Conservation (phyloP, 1,140 invertebrate species). For the Dendroctonus valens region DNA sequence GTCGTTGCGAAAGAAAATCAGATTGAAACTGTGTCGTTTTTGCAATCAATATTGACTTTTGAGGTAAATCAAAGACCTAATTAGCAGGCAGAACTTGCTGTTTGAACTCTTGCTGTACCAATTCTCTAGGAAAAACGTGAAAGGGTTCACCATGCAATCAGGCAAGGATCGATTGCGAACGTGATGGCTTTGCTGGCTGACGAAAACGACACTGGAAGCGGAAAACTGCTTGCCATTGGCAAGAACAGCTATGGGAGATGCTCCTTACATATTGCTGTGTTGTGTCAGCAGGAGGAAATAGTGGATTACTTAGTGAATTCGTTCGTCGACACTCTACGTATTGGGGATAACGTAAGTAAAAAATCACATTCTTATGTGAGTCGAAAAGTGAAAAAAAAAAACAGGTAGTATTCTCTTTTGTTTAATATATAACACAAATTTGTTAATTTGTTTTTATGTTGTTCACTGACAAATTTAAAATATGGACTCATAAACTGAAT, state of each 20-base stretch:
- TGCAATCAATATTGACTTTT: constrained; percentile 67
- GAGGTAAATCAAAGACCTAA: constrained; percentile 49
- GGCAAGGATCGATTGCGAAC: constrained; percentile 61
- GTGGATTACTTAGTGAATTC: constrained; percentile 69
- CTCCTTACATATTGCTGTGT: constrained; percentile 77
- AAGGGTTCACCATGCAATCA: constrained; percentile 71
- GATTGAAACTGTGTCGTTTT: constrained; percentile 63
- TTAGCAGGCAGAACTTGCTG: background rate
- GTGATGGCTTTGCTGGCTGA: constrained; percentile 61
- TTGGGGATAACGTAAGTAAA: constrained; percentile 80
- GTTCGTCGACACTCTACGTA: constrained; percentile 69
- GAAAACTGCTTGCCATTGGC: constrained; percentile 66
- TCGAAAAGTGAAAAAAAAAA: no score
- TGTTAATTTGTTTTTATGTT: no score
- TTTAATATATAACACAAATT: no score
- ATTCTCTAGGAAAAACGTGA: constrained; percentile 64
- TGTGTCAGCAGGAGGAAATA: constrained; percentile 75
- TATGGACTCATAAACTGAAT: no score
- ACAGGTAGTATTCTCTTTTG: no score
- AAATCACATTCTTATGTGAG: no score
- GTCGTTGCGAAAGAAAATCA: constrained; percentile 64
- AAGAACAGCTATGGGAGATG: constrained; percentile 72
- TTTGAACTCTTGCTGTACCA: background rate
- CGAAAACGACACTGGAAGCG: constrained; percentile 58
- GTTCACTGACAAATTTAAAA: no score